Base-by-base conservation (phyloP, 2,113 vertebrate genomes). In the Notothenia coriiceps region DNA sequence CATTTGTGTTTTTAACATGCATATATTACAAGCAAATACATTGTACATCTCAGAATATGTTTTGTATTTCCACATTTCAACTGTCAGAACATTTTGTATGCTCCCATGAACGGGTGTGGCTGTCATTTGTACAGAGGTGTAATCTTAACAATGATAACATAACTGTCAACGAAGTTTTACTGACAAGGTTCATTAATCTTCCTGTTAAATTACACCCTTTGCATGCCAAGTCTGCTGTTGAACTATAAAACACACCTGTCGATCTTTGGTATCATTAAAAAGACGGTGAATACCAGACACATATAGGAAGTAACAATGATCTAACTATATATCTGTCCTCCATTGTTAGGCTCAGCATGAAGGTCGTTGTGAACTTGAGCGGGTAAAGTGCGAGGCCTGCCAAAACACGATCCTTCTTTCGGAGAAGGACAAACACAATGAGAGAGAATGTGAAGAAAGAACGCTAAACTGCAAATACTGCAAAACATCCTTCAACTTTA, bases 381-480 rank as follows among this genome's bases (percentile, higher is more conserved):
- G 87, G 61, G 77, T 91, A 0, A 88, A 87, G 70, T 96, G 96
- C 29, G 89, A 90, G 0, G 94, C 93, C 0, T 96, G 96, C 49
- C 78, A 92, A 52, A 84, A 13, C 17, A 18, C 68, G 11, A 80
- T 96, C 66, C 93, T 93, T 10, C 89, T 79, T 0, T 68, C 85
- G 0, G 95, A 96, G 6, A 94, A 90, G 85, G 92, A 95, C 17
- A 89, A 56, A 25, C 97, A 97, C 2, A 70, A 79, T 0, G 95
- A 96, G 62, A 82, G 89, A 2, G 96, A 95, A 29, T 96, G 96
- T 29, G 95, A 95, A 0, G 88, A 95, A 18, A 88, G 96, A 71
- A 95, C 90, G 18, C 94, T 96, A 7, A 83, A 88, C 94, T 96
- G 96, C 88, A 94, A 90, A 69, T 95, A 94, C 92, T 96, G 95